A percentile compares a stretch with the other conserved stretches of the same genome.
phyloP scores from a whole-genome alignment of 2,797 vertebrate genomes.

The Myotis planiceps region DNA sequence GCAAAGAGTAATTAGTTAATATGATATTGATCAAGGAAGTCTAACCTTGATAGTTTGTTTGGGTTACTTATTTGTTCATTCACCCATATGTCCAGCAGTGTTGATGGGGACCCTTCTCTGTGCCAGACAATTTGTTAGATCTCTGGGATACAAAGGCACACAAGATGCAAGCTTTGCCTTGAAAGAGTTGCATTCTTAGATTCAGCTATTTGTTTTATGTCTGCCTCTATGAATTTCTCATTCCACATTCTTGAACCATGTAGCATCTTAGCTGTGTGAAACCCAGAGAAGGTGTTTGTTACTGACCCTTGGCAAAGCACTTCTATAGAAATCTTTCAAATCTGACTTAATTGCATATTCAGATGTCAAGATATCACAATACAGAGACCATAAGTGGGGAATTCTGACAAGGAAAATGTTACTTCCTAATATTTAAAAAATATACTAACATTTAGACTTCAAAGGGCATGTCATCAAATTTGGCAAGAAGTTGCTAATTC shows the following conservation, averaged over 20 bases:
- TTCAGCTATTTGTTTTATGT: neutral
- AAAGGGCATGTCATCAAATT: neutral
- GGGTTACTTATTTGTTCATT: neutral
- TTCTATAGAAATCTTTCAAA: neutral
- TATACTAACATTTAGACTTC: neutral
- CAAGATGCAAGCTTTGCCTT: neutral
- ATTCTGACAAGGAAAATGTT: neutral
- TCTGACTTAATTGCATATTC: neutral
- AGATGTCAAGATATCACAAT: neutral
- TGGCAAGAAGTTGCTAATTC: slow-evolving; percentile 47
- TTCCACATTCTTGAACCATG: neutral
- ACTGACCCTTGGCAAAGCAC: neutral
- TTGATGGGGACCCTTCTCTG: neutral
- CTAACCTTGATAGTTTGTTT: neutral
- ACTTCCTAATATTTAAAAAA: neutral
- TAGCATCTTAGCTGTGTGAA: neutral
- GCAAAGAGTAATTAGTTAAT: neutral
- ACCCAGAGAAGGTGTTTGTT: neutral
- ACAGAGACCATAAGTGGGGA: neutral
- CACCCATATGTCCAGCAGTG: rapidly evolving
- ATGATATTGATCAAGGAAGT: neutral
- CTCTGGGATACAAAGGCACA: neutral
- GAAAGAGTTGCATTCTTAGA: neutral
- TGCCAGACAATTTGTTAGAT: neutral
- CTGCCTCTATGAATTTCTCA: neutral